Evolutionary conservation across 2,888 invertebrate genomes (phyloP).

Genomic region (Drosophila mayaguana): DNA sequence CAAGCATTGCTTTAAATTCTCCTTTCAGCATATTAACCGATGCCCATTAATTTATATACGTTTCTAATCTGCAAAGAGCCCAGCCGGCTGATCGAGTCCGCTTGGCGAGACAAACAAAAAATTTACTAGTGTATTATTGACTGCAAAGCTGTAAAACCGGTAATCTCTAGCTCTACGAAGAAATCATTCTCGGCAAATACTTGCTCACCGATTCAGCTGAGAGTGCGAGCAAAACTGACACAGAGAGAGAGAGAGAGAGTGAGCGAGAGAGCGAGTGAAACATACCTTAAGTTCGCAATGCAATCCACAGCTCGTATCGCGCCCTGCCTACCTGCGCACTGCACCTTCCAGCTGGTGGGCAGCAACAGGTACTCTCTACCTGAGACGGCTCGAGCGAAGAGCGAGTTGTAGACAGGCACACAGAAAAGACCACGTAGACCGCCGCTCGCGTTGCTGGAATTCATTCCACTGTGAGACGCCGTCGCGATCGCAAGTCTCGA

Average conservation of each 20-base stretch:
- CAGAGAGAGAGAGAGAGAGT: not conserved
- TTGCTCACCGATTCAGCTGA: slow-evolving; percentile 11
- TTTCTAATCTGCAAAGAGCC: slow-evolving; percentile 31
- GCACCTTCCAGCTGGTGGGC: slow-evolving; percentile 46
- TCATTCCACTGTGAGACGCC: slow-evolving; percentile 79
- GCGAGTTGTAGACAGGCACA: slow-evolving; percentile 13
- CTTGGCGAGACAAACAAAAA: slow-evolving; percentile 33
- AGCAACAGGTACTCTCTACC: slow-evolving; percentile 57
- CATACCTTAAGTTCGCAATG: slow-evolving; percentile 19
- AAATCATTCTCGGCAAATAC: slow-evolving; percentile 22
- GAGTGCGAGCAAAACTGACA: not conserved
- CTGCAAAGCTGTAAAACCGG: slow-evolving; percentile 60
- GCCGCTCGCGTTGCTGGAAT: slow-evolving; percentile 54
- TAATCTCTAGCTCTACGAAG: slow-evolving; percentile 48
- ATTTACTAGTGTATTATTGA: slow-evolving; percentile 20
- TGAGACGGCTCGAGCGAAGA: slow-evolving; percentile 29
- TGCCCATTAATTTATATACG: slow-evolving; percentile 41
- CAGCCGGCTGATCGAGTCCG: slow-evolving; percentile 54
- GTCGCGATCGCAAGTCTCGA: slow-evolving; percentile 76
- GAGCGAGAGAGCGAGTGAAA: not conserved
- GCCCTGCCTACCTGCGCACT: slow-evolving; percentile 32
- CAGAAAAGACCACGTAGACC: slow-evolving; percentile 63
- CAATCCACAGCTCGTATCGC: slow-evolving; percentile 44
- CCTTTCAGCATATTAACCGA: slow-evolving; percentile 34
- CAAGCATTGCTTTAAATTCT: slow-evolving; percentile 3